phyloP scores from a whole-genome alignment of 2,888 invertebrate genomes.

The Ophraella communa region DNA sequence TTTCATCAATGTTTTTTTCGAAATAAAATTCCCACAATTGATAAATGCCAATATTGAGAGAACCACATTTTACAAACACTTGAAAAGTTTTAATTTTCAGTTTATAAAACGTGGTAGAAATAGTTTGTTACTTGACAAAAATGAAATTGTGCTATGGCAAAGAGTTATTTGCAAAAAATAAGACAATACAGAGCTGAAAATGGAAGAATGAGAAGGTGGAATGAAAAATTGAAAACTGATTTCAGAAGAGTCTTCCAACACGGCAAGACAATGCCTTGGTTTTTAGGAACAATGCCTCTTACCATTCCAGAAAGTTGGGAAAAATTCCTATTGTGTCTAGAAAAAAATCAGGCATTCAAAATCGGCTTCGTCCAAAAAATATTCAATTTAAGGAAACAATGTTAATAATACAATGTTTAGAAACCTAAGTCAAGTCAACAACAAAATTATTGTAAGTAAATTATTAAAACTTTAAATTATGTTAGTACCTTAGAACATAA shows the following conservation, averaged over 20 bases:
- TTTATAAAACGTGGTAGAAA: too few relatives aligned
- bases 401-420: constrained; percentile 40
- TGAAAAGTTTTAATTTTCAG: too few relatives aligned
- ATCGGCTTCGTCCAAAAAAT: constrained; percentile 40
- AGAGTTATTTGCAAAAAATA: background rate
- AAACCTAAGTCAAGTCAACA: too few relatives aligned
- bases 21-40: too few relatives aligned
- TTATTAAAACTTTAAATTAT: too few relatives aligned
- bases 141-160: background rate
- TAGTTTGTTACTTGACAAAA: background rate
- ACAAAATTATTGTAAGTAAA: too few relatives aligned
- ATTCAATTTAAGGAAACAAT: constrained; percentile 39
- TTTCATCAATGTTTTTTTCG: too few relatives aligned
- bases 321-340: constrained; percentile 27
- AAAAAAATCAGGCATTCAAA: constrained; percentile 36
- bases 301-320: constrained; percentile 26
- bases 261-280: constrained; percentile 32
- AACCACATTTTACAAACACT: too few relatives aligned
- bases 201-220: background rate
- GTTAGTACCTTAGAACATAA: too few relatives aligned
- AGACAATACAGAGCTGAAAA: constrained; percentile 2
- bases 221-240: constrained; percentile 28
- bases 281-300: constrained; percentile 37
- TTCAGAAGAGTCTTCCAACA: constrained; percentile 31
- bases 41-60: too few relatives aligned